phyloP scores from a whole-genome alignment of 2,888 invertebrate species.

The Bellardia bayeri region DNA sequence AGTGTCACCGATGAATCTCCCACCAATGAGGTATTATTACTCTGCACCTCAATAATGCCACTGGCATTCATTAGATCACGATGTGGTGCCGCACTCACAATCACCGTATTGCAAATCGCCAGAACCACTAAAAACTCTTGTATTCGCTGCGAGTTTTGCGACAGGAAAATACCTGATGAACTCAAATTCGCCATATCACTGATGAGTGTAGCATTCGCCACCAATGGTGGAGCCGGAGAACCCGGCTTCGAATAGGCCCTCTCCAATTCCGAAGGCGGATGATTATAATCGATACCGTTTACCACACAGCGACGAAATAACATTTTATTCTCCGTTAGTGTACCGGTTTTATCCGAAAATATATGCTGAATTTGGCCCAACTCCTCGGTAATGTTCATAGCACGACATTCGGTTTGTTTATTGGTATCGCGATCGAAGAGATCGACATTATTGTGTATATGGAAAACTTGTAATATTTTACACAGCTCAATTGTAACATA shows the following conservation, averaged over 20 bases:
- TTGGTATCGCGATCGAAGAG: constrained; percentile 94
- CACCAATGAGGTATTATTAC: constrained; percentile 69
- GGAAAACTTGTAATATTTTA: constrained; percentile 97
- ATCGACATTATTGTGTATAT: constrained; percentile 95
- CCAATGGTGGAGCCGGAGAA: constrained; percentile 84
- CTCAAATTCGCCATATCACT: constrained; percentile 85
- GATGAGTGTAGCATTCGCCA: constrained; percentile 85
- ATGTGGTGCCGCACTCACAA: constrained; percentile 94
- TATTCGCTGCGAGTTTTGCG: constrained; percentile 89
- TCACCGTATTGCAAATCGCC: constrained; percentile 98
- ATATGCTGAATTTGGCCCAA: constrained; percentile 97
- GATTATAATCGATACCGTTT: constrained; percentile 95
- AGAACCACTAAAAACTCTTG: constrained; percentile 95
- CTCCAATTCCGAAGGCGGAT: constrained; percentile 89
- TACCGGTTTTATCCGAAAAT: constrained; percentile 99
- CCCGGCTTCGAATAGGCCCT: constrained; percentile 85
- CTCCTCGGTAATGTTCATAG: constrained; percentile 98
- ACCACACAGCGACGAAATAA: constrained; percentile 96
- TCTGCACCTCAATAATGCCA: constrained; percentile 86
- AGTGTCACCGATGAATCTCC: constrained; percentile 76
- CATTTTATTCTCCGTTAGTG: constrained; percentile 99
- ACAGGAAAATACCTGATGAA: constrained; percentile 81
- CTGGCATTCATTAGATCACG: constrained; percentile 89
- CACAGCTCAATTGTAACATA: constrained; percentile 99
- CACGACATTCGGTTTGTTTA: constrained; percentile 94